Conservation (phyloP, 2,888 invertebrate genomes). For the Dinocampus coccinellae region DNA sequence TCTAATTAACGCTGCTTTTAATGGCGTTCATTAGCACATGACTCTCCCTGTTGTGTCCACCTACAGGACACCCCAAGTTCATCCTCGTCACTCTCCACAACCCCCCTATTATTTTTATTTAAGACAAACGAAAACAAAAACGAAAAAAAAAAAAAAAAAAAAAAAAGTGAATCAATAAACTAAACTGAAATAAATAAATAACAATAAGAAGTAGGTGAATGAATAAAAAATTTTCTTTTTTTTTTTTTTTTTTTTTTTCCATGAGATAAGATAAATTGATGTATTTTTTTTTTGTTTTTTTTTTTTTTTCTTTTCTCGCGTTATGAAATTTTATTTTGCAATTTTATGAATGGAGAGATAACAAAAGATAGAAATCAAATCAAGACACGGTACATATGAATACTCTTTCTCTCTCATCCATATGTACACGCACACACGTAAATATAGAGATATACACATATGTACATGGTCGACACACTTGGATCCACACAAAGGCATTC, state of each 20-base stretch:
- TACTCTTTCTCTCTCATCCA: too few species aligned
- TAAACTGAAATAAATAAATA: background rate
- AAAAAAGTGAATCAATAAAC: background rate
- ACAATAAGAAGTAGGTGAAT: too few species aligned
- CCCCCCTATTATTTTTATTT: too few species aligned
- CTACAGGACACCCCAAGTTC: conserved; percentile 41
- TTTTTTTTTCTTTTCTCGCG: background rate
- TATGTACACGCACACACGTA: too few species aligned
- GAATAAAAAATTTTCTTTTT: too few species aligned
- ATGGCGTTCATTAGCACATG: conserved; percentile 69
- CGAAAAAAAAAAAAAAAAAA: background rate
- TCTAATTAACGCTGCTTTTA: conserved; percentile 70
- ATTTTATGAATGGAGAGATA: conserved; percentile 33
- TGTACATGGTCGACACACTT: conserved; percentile 39
- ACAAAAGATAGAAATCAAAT: conserved; percentile 18
- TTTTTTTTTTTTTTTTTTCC: background rate
- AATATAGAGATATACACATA: too few species aligned
- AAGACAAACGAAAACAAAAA: background rate
- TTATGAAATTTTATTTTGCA: conserved; percentile 17
- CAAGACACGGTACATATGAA: background rate
- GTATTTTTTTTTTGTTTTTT: background rate
- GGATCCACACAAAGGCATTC: conserved; percentile 40
- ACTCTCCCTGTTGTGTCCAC: conserved; percentile 52
- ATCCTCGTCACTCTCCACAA: conserved; percentile 21
- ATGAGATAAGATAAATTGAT: background rate